Evolutionary conservation across 2,113 vertebrate genomes (phyloP), one percentile per base, ranked within the genome.

Genomic region (Pachyramphus minor): DNA sequence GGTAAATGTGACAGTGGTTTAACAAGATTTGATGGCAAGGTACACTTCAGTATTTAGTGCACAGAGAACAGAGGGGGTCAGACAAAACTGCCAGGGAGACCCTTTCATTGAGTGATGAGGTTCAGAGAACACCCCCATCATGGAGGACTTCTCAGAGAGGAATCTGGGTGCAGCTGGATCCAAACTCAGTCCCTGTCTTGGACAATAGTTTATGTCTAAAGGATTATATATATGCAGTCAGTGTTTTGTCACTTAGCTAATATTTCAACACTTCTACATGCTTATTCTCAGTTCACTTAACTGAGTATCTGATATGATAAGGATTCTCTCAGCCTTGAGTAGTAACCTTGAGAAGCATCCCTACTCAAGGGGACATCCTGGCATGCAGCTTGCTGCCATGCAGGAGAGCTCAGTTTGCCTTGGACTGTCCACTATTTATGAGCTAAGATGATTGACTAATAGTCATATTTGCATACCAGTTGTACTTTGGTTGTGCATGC

Each of bases 251-350:
- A 18, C 27, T 75, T 69, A 19, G 42, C 62, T 68, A 28, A 21
- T 80, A n/a, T 30, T 42, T 24, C 22, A 42, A 0, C 24, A 27
- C 42, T 68, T 75, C 37, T 17, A 33, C 31, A 25, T 0, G 0
- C 31, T 22, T 68, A 17, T 21, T 91, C 12, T 41, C 62, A 22
- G 3, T 24, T 42, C n/a, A 21, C 55, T 68, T 33, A 14, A 14
- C 39, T 15, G 9, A 28, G 20, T 58, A 7, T 64, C 50, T 42
- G 55, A 11, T 64, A 33, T 58, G 64, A 24, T 77, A 30, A 50
- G 37, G 42, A 50, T 44, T 56, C 0, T 9, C 31, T 87, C 31
- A 81, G 24, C 55, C 42, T 62, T 14, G 19, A 68, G 35, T 15
- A 68, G 19, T 42, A 28, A 55, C 30, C 44, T 37, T 41, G 52